Base-by-base conservation (phyloP, 2,888 invertebrate species). In the Frankliniella intonsa region DNA sequence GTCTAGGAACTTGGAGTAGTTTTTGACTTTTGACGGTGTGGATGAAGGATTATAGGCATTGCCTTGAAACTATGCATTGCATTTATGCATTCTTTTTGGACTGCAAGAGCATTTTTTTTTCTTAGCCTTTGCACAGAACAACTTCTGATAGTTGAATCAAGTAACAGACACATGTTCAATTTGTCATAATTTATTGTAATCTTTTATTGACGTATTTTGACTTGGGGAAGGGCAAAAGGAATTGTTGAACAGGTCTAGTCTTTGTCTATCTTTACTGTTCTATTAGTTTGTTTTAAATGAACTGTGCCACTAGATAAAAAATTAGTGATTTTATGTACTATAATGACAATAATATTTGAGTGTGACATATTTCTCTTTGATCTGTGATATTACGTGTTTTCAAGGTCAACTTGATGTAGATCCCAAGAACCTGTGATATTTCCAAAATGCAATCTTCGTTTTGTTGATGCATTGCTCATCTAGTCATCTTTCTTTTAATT, bases 301-400 rank as follows among this genome's bases (percentile, higher is more conserved):
- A 22, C 69, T 76, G 69, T 25, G 69, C 69, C 69, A 76, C 14
- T 7, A 62, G 62, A 62, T 62, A 14, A 7, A 62, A 62, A 22
- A 76, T 22, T 25, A 25, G 69, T 76, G 9, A 76, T 76, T 22
- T 76, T 76, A 25, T 76, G 38, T 38, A 38, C 38, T 38, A 38
- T 38, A 38, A 38, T 38, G 38, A 76, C n/a, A 76, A 76, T 76
- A 22, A 76, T 76, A 25, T 76, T 76, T 25, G 12, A 12, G n/a
- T 76, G 55, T 76, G 22, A 62, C n/a, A 62, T 19, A 62, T n/a
- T 62, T n/a, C 7, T 62, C 11, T 62, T 62, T 14, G n/a, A 62
- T 76, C 69, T 76, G 69, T 76, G 69, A 76, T 76, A 76, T 25
- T 76, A 76, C 69, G 3, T 76, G 69, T 76, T 25, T 76, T 76